Percentiles rank a stretch among this genome's conserved stretches.
Conservation (phyloP, 2,888 invertebrate species). For the Caenorhabditis sp. region DNA sequence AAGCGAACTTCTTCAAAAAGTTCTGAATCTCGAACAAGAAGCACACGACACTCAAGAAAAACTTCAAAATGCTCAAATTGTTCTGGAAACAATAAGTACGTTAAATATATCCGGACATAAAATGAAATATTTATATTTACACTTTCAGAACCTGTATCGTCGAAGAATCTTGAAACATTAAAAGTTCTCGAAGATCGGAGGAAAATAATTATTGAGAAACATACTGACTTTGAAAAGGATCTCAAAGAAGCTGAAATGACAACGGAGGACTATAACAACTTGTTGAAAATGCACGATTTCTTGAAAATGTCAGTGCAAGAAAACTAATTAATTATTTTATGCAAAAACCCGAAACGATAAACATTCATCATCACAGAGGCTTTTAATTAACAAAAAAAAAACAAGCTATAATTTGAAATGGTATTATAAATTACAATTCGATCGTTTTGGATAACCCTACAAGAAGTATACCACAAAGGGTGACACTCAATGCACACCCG, state of each 20-base stretch:
- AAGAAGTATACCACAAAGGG: conserved; percentile 59
- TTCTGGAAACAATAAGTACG: not conserved
- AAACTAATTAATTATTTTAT: not conserved
- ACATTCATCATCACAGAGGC: not conserved
- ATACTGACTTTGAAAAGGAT: not conserved
- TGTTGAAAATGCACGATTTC: not conserved
- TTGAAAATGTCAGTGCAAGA: not conserved
- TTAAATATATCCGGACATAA: not conserved
- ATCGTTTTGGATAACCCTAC: conserved; percentile 64
- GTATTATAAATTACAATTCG: conserved; percentile 17
- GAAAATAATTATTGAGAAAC: not conserved
- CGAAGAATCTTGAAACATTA: not conserved
- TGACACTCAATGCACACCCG: conserved; percentile 58
- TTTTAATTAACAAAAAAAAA: not conserved
- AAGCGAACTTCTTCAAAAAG: not conserved
- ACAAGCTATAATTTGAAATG: not conserved
- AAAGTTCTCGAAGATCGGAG: not conserved
- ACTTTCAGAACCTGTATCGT: not conserved
- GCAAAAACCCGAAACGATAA: not conserved
- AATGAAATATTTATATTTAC: no score
- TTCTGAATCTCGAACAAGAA: not conserved
- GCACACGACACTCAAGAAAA: not conserved
- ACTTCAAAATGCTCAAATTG: not conserved
- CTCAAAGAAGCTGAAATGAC: not conserved
- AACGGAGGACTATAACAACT: not conserved